A percentile compares a stretch with the other conserved stretches of the same genome.
phyloP scores from a whole-genome alignment of 1,140 invertebrate genomes.

The Adelges cooleyi region DNA sequence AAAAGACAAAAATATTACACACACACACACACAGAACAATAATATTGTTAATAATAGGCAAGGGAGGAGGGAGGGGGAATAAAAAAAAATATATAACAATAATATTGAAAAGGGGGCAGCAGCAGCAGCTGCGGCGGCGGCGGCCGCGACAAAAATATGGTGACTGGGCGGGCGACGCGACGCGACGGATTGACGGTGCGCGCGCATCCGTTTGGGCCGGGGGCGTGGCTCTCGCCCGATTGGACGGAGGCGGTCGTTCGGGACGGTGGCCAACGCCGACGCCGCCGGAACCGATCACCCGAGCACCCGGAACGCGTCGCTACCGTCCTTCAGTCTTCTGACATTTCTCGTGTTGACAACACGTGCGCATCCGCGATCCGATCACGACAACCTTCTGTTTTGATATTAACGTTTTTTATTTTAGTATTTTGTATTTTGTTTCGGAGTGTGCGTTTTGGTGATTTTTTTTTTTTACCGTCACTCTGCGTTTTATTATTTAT shows the following conservation, averaged over 20 bases:
- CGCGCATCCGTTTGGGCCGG: background rate
- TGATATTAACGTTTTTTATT: too few species aligned
- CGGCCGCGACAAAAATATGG: too few species aligned
- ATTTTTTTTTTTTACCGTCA: too few species aligned
- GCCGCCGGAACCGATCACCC: background rate
- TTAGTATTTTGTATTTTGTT: too few species aligned
- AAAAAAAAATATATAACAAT: background rate
- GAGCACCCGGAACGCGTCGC: background rate
- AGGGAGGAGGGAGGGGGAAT: background rate
- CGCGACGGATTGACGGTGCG: background rate
- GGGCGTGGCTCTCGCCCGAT: background rate
- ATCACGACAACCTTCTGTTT: too few species aligned
- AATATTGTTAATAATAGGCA: background rate
- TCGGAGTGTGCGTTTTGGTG: background rate
- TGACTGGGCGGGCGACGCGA: background rate
- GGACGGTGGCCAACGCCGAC: background rate
- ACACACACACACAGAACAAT: background rate
- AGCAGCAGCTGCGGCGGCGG: background rate
- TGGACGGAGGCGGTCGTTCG: background rate
- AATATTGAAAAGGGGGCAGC: background rate
- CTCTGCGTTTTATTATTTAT: background rate
- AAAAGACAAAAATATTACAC: too few species aligned
- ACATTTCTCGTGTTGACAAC: background rate
- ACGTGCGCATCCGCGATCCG: background rate
- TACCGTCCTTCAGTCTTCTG: slow-evolving; percentile 1